Evolutionary conservation across 30 jellyfish, hydroid and myxozoan genomes (phyloP).

Genomic region (Catostylus mosaicus): DNA sequence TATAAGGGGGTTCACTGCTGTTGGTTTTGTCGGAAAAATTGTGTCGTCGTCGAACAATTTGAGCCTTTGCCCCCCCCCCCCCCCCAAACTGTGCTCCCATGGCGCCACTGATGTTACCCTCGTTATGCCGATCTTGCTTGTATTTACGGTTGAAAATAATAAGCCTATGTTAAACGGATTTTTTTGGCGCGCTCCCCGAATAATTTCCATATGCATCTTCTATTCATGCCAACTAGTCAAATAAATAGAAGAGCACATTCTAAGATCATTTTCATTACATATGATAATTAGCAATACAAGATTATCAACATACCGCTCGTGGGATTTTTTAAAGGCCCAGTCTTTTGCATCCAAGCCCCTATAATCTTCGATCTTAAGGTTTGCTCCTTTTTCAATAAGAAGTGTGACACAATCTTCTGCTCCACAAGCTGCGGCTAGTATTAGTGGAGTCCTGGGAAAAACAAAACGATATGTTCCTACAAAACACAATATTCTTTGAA

Average conservation of each 20-base stretch:
- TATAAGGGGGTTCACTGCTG: too few species aligned
- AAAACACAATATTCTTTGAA: too few species aligned
- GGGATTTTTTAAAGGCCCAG: conserved; percentile 25
- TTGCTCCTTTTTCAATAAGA: conserved; percentile 34
- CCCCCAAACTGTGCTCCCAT: too few species aligned
- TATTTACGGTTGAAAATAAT: too few species aligned
- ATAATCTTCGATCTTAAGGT: background rate
- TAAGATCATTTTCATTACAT: background rate
- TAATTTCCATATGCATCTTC: background rate
- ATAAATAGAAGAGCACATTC: background rate
- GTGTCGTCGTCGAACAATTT: too few species aligned
- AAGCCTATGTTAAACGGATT: too few species aligned
- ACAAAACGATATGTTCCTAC: background rate
- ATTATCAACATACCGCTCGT: conserved; percentile 8
- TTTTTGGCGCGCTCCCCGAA: too few species aligned
- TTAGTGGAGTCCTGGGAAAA: conserved; percentile 26
- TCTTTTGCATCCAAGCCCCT: conserved; percentile 20
- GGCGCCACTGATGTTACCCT: too few species aligned
- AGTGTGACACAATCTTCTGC: conserved; percentile 23
- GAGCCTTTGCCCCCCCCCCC: too few species aligned
- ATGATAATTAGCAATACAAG: background rate
- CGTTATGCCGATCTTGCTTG: too few species aligned
- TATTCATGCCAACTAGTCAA: background rate
- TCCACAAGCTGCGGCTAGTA: conserved; percentile 39
- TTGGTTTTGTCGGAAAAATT: too few species aligned